These are phyloP conservation scores for Zapus hudsonius DNA, from an alignment of 2,113 vertebrate genomes.

Conservation along the genomic window DNA sequence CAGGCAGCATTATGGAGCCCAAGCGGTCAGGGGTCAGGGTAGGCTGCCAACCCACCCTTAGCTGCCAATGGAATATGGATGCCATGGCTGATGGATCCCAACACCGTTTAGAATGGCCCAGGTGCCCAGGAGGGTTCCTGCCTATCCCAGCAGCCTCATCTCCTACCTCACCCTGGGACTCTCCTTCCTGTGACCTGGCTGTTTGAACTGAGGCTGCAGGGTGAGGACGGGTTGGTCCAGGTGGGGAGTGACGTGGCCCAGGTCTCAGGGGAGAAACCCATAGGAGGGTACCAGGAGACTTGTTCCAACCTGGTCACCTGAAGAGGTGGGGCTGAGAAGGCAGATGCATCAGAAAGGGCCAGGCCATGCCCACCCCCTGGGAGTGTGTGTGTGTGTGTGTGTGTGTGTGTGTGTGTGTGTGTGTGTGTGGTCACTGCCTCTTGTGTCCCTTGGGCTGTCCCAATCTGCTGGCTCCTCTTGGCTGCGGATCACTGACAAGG, in stretches of 20 bases:
- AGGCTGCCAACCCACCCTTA: not conserved
- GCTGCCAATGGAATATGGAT: accelerated
- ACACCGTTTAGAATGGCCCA: not conserved
- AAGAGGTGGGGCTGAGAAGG: not conserved
- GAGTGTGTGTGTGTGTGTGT: too few species aligned
- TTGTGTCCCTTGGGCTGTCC: accelerated
- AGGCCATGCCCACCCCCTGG: too few species aligned
- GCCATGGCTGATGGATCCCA: not conserved
- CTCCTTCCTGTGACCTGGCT: accelerated
- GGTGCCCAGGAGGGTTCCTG: not conserved
- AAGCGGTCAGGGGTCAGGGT: not conserved
- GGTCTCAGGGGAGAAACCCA: not conserved
- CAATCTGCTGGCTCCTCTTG: not conserved
- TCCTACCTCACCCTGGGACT: too few species aligned
- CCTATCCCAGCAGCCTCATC: too few species aligned
- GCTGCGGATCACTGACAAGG: not conserved
- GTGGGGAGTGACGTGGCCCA: not conserved
- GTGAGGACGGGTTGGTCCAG: not conserved
- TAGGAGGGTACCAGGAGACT: not conserved
- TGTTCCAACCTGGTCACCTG: not conserved
- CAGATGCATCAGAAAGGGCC: too few species aligned
- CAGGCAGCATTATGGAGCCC: accelerated
- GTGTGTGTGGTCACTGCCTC: not conserved
- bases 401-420: too few species aligned
- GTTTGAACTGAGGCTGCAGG: not conserved